These are phyloP conservation scores for Alexandromys oeconomus DNA, from an alignment of 2,797 vertebrate species.

Conservation along the genomic window DNA sequence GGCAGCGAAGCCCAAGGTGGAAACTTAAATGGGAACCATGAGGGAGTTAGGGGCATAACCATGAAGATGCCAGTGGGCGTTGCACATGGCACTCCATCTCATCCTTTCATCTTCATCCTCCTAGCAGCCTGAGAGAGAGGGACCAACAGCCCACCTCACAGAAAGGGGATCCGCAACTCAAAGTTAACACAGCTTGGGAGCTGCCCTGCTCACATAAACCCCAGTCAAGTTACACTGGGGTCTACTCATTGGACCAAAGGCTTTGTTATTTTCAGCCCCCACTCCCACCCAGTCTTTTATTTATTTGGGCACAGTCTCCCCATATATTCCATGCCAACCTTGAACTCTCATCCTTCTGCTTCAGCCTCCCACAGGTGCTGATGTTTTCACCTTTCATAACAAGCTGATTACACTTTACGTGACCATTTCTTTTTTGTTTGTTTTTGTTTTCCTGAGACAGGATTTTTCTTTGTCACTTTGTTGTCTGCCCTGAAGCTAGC, in stretches of 20 bases:
- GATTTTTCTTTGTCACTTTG: too few relatives aligned
- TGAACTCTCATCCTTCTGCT: not conserved
- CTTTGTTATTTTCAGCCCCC: not conserved
- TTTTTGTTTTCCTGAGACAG: too few relatives aligned
- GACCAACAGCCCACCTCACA: not conserved
- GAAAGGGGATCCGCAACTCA: not conserved
- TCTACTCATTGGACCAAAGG: not conserved
- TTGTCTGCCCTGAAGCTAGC: too few relatives aligned
- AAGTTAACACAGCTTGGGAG: not conserved
- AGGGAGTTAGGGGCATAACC: not conserved
- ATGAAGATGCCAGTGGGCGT: not conserved
- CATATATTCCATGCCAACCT: not conserved
- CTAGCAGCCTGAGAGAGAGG: not conserved
- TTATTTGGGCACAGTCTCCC: not conserved
- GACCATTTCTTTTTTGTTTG: not conserved
- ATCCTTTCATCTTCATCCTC: not conserved
- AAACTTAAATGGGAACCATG: not conserved
- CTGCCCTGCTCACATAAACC: not conserved
- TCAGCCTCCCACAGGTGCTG: not conserved
- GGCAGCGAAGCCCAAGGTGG: not conserved
- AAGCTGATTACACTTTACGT: not conserved
- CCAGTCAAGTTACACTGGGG: not conserved
- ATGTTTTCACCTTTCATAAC: not conserved
- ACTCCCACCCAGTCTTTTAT: not conserved
- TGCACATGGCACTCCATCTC: fast-evolving